Conservation (phyloP, 2,113 vertebrate species). For the Ptilorrhoa leucosticta region DNA sequence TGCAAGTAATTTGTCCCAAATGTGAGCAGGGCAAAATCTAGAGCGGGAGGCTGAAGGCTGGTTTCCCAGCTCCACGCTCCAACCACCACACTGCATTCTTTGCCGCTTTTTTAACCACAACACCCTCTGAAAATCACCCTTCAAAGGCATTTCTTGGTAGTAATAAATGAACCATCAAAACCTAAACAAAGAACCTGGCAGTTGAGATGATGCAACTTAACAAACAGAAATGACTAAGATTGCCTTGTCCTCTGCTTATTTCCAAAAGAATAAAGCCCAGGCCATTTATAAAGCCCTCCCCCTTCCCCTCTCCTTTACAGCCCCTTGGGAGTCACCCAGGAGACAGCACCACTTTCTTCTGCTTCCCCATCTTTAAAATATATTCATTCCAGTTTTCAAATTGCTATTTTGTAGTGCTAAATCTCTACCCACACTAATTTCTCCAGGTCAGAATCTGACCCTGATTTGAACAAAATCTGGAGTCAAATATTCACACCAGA, state of each 20-base stretch:
- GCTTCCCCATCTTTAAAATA: conserved; percentile 73
- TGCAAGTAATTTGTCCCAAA: conserved; percentile 51
- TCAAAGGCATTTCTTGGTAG: conserved; percentile 36
- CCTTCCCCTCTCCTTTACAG: not conserved
- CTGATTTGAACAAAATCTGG: conserved; percentile 85
- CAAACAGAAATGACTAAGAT: conserved; percentile 17
- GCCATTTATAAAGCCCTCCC: conserved; percentile 35
- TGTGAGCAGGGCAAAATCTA: not conserved
- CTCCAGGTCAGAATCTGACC: conserved; percentile 87
- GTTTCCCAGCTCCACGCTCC: not conserved
- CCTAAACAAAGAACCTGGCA: conserved; percentile 30
- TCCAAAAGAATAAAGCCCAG: conserved; percentile 25
- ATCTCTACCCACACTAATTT: conserved; percentile 91
- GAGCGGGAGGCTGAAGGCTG: not conserved
- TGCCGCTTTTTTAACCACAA: not conserved
- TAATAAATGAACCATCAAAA: conserved; percentile 55
- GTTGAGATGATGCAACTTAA: not conserved
- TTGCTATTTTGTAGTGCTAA: conserved; percentile 88
- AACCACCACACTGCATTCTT: not conserved
- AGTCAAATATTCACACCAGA: conserved; percentile 88
- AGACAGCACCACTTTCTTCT: conserved; percentile 48
- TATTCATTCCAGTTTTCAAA: conserved; percentile 89
- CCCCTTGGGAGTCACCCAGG: conserved; percentile 23
- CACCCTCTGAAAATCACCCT: not conserved
- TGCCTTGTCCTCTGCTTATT: not conserved